These are phyloP conservation scores for Planococcus citri DNA, from an alignment of 1,140 invertebrate species.

Conservation along the genomic window DNA sequence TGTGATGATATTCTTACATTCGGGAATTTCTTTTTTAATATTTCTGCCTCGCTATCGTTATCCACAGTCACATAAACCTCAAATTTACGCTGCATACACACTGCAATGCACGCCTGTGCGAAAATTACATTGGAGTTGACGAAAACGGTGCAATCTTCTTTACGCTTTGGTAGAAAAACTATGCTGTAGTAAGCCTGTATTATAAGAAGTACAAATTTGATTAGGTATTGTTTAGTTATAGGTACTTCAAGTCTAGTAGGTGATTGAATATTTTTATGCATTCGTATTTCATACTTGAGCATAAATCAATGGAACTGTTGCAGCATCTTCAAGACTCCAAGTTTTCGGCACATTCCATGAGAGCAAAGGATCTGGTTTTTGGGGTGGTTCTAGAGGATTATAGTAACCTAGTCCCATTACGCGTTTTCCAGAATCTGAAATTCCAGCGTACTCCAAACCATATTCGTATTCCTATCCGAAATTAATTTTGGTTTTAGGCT, in stretches of 20 bases:
- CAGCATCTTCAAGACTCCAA: conserved; percentile 45
- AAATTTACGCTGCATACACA: neutral
- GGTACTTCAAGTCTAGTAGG: too few species aligned
- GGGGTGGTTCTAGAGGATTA: conserved; percentile 53
- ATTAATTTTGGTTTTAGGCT: conserved; percentile 26
- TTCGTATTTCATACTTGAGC: conserved; percentile 21
- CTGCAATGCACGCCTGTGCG: neutral
- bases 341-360: conserved; percentile 40
- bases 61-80: neutral
- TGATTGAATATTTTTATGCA: too few species aligned
- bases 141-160: neutral
- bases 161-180: neutral
- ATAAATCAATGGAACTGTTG: conserved; percentile 41
- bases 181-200: neutral
- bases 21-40: neutral
- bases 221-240: too few species aligned
- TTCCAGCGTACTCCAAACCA: conserved; percentile 85
- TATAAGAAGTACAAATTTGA: too few species aligned
- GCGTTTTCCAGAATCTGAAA: conserved; percentile 53
- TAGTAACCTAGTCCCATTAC: conserved; percentile 90
- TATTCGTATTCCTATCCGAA: conserved; percentile 61
- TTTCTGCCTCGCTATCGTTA: neutral
- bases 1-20: neutral
- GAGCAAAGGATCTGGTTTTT: conserved; percentile 24
- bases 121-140: neutral